Evolutionary conservation across 2,888 invertebrate genomes (phyloP).

Genomic region (Drosophila acutilabella): DNA sequence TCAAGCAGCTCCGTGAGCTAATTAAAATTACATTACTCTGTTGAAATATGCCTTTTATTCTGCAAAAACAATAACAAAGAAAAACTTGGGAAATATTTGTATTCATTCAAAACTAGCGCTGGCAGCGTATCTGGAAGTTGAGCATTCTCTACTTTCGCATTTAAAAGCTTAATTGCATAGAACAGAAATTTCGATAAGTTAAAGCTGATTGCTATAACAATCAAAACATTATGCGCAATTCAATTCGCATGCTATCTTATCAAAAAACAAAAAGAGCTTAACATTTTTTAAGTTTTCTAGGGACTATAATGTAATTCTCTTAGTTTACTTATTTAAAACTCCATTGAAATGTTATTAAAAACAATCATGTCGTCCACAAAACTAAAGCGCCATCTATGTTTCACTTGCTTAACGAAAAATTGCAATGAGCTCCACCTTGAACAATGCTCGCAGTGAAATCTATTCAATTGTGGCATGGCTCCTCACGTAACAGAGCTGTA

Average conservation of each 20-base stretch:
- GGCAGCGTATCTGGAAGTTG: neutral
- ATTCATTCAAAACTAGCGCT: neutral
- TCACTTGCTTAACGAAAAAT: neutral
- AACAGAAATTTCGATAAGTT: neutral
- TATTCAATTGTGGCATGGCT: conserved; percentile 1
- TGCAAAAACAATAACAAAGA: conserved; percentile 23
- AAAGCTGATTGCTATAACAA: neutral
- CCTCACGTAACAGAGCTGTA: conserved; percentile 2
- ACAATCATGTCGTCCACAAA: too few species aligned
- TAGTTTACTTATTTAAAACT: too few species aligned
- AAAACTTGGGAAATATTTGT: neutral
- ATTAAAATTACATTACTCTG: conserved; percentile 66
- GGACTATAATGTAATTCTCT: too few species aligned
- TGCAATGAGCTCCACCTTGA: neutral
- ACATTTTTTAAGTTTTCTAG: neutral
- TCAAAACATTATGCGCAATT: neutral
- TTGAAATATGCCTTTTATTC: conserved; percentile 28
- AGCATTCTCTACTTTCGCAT: neutral
- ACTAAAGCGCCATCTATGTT: conserved; percentile 13
- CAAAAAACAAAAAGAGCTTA: neutral
- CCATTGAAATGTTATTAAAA: too few species aligned
- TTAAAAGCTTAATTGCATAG: neutral
- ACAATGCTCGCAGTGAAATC: neutral
- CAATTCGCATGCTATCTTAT: neutral
- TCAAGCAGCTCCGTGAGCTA: conserved; percentile 47